Evolutionary conservation across 2,888 invertebrate species (phyloP).

Genomic region (Drosophila demipolita): DNA sequence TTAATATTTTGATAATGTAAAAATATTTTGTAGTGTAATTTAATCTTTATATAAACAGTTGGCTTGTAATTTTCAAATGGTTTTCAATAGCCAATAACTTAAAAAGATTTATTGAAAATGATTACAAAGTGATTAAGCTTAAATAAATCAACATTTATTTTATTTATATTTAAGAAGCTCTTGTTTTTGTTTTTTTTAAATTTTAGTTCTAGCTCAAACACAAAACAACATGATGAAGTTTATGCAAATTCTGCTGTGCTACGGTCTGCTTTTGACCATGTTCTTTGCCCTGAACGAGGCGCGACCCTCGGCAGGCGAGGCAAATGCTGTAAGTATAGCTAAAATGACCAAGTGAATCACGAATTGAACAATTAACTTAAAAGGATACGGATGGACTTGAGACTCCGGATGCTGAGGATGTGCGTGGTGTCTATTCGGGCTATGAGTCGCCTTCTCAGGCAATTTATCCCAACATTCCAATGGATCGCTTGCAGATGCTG

Average conservation of each 20-base stretch:
- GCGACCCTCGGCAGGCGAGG: slow-evolving; percentile 70
- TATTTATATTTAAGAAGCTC: not conserved
- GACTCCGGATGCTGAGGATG: slow-evolving; percentile 69
- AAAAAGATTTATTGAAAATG: not conserved
- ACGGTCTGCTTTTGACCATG: slow-evolving; percentile 60
- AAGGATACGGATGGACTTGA: slow-evolving; percentile 73
- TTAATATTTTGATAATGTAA: not conserved
- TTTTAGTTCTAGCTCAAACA: slow-evolving; percentile 25
- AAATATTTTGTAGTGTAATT: not conserved
- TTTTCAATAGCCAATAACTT: not conserved
- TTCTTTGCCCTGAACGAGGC: slow-evolving; percentile 63
- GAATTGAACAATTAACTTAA: not conserved
- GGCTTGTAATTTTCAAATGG: not conserved
- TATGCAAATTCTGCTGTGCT: slow-evolving; percentile 67
- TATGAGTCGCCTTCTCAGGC: slow-evolving; percentile 80
- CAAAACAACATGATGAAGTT: slow-evolving; percentile 68
- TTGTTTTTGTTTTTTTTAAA: not conserved
- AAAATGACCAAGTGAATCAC: no score
- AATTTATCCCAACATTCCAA: slow-evolving; percentile 77
- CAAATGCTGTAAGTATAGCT: slow-evolving; percentile 65
- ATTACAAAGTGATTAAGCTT: not conserved
- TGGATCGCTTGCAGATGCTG: slow-evolving; percentile 82
- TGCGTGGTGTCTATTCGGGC: slow-evolving; percentile 69
- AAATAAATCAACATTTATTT: not conserved
- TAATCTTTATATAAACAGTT: not conserved